Percentiles rank a stretch among this genome's conserved stretches.
Conservation (phyloP, 2,888 invertebrate species). For the Strigamia transsilvanica region DNA sequence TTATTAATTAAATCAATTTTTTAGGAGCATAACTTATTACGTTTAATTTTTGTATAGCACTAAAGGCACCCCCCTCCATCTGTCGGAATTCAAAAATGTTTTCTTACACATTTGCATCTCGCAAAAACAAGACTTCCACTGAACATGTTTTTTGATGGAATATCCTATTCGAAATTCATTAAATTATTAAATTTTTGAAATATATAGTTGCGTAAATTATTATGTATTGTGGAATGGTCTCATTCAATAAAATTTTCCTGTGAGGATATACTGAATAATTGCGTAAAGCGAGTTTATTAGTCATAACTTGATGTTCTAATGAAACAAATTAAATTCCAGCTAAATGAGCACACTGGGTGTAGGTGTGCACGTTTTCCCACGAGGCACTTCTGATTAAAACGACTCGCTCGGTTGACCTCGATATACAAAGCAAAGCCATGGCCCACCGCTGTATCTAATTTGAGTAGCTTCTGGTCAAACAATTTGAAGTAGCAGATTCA, state of each 20-base stretch:
- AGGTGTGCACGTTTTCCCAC: neutral
- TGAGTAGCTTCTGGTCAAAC: slow-evolving; percentile 2
- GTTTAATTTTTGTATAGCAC: too few relatives aligned
- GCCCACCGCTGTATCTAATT: slow-evolving; percentile 1
- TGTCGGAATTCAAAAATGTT: too few relatives aligned
- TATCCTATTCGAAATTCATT: too few relatives aligned
- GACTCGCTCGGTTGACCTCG: slow-evolving; percentile 3
- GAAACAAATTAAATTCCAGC: slow-evolving; percentile 2
- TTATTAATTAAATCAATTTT: too few relatives aligned
- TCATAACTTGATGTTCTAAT: neutral
- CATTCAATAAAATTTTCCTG: neutral
- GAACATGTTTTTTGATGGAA: too few relatives aligned
- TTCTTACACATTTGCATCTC: too few relatives aligned
- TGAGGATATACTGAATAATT: neutral
- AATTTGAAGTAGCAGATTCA: neutral
- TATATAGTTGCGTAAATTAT: too few relatives aligned
- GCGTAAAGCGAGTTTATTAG: neutral
- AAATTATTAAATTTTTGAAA: too few relatives aligned
- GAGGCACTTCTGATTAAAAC: neutral
- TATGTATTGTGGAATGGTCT: neutral
- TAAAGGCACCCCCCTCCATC: too few relatives aligned
- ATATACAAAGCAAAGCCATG: neutral
- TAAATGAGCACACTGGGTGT: neutral
- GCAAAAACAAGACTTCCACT: too few relatives aligned
- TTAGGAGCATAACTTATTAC: too few relatives aligned